A percentile compares a stretch with the other conserved stretches of the same genome.
phyloP scores from a whole-genome alignment of 2,113 vertebrate genomes.

The Tupaia tana region DNA sequence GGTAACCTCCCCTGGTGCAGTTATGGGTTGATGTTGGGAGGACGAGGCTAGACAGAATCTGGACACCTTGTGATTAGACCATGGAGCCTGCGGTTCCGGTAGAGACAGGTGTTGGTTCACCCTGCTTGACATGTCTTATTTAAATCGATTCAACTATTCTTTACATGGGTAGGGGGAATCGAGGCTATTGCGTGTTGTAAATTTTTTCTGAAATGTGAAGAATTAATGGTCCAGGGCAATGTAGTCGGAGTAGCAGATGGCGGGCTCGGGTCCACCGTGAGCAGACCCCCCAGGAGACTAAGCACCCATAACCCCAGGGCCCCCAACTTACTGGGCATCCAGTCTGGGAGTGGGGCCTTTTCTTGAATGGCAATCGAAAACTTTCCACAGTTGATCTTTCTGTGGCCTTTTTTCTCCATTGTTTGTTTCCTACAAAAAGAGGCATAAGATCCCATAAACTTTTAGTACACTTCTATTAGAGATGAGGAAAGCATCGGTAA shows the following conservation, averaged over 20 bases:
- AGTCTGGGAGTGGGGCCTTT: slow-evolving; percentile 68
- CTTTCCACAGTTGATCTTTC: slow-evolving; percentile 25
- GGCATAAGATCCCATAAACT: not conserved
- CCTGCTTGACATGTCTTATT: not conserved
- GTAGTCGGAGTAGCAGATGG: not conserved
- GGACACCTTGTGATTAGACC: not conserved
- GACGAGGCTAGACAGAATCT: not conserved
- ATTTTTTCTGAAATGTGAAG: no score
- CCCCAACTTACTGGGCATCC: slow-evolving; percentile 69
- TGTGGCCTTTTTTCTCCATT: slow-evolving; percentile 60
- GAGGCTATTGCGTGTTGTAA: no score
- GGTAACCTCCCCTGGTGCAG: not conserved
- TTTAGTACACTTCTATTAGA: not conserved
- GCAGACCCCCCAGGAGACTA: not conserved
- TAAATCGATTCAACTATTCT: not conserved
- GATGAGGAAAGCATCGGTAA: not conserved
- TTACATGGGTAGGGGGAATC: not conserved
- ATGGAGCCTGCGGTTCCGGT: not conserved
- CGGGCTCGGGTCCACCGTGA: not conserved
- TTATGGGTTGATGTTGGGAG: not conserved
- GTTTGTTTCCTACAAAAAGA: slow-evolving; percentile 78
- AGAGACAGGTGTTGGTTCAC: not conserved
- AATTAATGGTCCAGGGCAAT: not conserved
- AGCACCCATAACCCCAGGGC: not conserved
- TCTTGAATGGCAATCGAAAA: slow-evolving; percentile 58